Conservation (phyloP, 2,888 invertebrate genomes). For the Pandemis cinnamomeana region DNA sequence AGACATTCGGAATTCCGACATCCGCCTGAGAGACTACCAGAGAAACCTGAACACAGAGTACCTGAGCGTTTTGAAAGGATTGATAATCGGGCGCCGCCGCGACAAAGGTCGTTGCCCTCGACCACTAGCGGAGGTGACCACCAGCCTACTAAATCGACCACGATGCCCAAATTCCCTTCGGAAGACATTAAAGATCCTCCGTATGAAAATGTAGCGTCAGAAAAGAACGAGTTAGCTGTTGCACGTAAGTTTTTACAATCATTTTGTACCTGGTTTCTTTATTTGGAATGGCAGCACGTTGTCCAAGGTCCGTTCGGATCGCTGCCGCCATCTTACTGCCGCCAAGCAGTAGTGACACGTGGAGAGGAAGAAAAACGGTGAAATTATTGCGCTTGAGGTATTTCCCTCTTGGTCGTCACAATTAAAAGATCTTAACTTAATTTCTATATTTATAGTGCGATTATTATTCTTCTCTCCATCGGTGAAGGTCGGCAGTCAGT, state of each 20-base stretch:
- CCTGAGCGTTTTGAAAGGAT: slow-evolving; percentile 54
- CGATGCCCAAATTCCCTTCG: slow-evolving; percentile 84
- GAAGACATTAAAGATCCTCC: slow-evolving; percentile 74
- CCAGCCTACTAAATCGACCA: slow-evolving; percentile 83
- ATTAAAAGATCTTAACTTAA: no score
- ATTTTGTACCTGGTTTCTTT: neutral
- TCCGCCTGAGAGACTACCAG: slow-evolving; percentile 67
- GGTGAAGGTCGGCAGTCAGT: no score
- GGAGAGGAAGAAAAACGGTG: no score
- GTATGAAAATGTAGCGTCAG: slow-evolving; percentile 74
- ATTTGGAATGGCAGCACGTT: no score
- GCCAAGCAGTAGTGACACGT: no score
- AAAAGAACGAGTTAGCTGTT: slow-evolving; percentile 71
- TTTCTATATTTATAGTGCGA: no score
- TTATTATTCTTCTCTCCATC: no score
- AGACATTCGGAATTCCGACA: slow-evolving; percentile 55
- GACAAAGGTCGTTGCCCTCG: slow-evolving; percentile 74
- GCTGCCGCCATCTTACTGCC: no score
- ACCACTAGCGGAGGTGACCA: slow-evolving; percentile 67
- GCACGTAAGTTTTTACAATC: slow-evolving; percentile 64
- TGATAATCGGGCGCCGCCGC: slow-evolving; percentile 70
- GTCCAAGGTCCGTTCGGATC: no score
- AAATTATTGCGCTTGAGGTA: no score
- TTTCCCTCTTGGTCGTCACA: no score
- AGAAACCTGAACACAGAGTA: slow-evolving; percentile 55